Conservation (phyloP, 1,140 invertebrate genomes). For the Neoseiulus cucumeris region DNA sequence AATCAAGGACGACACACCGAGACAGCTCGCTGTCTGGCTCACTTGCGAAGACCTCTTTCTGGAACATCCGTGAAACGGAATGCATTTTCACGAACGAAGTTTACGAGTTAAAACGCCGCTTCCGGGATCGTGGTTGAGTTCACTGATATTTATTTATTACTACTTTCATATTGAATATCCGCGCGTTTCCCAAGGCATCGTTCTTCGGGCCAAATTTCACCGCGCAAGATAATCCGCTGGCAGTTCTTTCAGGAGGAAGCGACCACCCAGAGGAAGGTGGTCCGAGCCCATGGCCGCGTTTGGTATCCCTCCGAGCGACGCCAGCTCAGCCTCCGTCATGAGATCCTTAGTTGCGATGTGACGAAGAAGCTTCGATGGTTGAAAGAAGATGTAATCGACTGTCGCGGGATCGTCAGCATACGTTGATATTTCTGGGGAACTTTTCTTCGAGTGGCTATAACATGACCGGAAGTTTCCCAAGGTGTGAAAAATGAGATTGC, state of each 20-base stretch:
- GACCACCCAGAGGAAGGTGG: conserved; percentile 18
- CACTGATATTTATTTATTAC: no score
- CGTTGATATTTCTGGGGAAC: not conserved
- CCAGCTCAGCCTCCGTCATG: conserved; percentile 13
- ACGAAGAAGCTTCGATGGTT: conserved; percentile 7
- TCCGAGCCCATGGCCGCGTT: conserved; percentile 20
- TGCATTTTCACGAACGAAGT: no score
- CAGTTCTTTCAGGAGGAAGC: conserved; percentile 15
- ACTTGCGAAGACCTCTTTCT: no score
- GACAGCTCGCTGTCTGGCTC: no score
- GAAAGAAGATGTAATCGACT: conserved; percentile 12
- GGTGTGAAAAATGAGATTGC: conserved; percentile 56
- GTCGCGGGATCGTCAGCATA: conserved; percentile 1
- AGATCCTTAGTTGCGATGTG: conserved; percentile 12
- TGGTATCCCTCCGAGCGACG: conserved; percentile 17
- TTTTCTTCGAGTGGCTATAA: not conserved
- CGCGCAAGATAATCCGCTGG: not conserved
- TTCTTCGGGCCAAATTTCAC: not conserved
- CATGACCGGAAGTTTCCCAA: conserved; percentile 11
- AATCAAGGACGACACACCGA: no score
- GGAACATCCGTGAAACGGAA: no score
- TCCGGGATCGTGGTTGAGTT: no score
- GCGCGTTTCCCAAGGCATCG: no score
- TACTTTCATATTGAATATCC: no score
- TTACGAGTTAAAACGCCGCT: no score